phyloP scores from a whole-genome alignment of 2,113 vertebrate genomes.

The Nyctereutes procyonoides region DNA sequence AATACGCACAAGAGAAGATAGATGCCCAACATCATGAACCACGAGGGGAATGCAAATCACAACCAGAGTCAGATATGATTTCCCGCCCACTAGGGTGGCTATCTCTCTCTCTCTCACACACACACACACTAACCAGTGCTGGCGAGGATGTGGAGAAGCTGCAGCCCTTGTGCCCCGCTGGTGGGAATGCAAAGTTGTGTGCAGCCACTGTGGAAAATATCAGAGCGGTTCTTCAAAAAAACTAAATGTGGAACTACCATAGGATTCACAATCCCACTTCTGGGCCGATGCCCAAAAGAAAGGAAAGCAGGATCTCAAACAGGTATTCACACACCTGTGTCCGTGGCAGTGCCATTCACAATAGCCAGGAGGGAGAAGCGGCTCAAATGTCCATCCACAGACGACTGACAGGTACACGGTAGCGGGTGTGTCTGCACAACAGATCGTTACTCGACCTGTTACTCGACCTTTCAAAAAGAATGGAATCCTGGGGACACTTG shows the following conservation, averaged over 20 bases:
- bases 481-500: no score
- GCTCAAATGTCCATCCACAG: accelerated
- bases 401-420: accelerated
- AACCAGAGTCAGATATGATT: background rate
- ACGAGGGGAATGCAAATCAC: no score
- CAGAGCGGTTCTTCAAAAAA: accelerated
- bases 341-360: accelerated
- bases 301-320: background rate
- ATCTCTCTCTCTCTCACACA: background rate
- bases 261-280: accelerated
- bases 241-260: accelerated
- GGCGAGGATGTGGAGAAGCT: accelerated
- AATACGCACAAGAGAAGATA: background rate
- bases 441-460: accelerated
- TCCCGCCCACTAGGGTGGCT: accelerated
- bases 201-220: no score
- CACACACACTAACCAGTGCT: background rate
- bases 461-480: background rate
- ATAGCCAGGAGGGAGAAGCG: accelerated
- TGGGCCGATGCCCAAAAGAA: accelerated
- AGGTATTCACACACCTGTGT: accelerated
- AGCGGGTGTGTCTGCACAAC: accelerated
- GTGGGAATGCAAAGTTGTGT: accelerated
- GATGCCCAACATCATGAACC: accelerated
- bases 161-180: accelerated